Percentiles rank a stretch among this genome's conserved stretches.
Conservation (phyloP, 1,140 invertebrate genomes). For the Probaryconus sp. region DNA sequence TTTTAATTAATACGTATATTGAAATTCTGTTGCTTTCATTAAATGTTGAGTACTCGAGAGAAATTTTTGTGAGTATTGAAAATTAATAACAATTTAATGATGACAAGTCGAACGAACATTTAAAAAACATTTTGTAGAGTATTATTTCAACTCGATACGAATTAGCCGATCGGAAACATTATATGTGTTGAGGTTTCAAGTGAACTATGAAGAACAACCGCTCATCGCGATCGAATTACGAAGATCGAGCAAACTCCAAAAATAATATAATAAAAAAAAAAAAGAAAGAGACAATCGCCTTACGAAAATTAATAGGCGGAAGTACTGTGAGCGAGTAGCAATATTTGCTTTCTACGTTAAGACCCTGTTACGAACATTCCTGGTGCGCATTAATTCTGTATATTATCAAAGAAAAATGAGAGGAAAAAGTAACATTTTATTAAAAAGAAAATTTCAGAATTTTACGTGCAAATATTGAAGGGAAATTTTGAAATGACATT, state of each 20-base stretch:
- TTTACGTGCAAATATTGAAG: too few relatives aligned
- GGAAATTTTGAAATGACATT: slow-evolving; percentile 10
- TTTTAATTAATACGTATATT: too few relatives aligned
- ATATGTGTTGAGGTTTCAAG: slow-evolving; percentile 1
- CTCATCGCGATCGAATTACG: slow-evolving; percentile 63
- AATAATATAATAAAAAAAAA: background rate
- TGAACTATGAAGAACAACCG: slow-evolving; percentile 19
- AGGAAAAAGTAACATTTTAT: too few relatives aligned
- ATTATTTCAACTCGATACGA: too few relatives aligned
- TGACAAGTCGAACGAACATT: slow-evolving; percentile 35
- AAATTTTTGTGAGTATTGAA: too few relatives aligned
- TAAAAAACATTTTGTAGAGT: slow-evolving; percentile 43
- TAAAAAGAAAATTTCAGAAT: too few relatives aligned
- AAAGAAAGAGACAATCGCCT: slow-evolving; percentile 57
- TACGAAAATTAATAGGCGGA: slow-evolving; percentile 71
- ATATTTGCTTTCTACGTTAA: slow-evolving; percentile 55
- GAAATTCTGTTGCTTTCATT: too few relatives aligned
- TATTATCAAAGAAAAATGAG: too few relatives aligned
- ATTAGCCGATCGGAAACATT: slow-evolving; percentile 60
- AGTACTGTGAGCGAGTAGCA: slow-evolving; percentile 50
- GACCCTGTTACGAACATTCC: slow-evolving; percentile 36
- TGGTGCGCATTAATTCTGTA: too few relatives aligned
- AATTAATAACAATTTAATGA: too few relatives aligned
- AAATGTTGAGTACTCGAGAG: too few relatives aligned
- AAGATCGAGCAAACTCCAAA: slow-evolving; percentile 20